Evolutionary conservation across 2,797 vertebrate genomes (phyloP), one percentile per base, ranked within the genome.

Genomic region (Geotrypetes seraphini): DNA sequence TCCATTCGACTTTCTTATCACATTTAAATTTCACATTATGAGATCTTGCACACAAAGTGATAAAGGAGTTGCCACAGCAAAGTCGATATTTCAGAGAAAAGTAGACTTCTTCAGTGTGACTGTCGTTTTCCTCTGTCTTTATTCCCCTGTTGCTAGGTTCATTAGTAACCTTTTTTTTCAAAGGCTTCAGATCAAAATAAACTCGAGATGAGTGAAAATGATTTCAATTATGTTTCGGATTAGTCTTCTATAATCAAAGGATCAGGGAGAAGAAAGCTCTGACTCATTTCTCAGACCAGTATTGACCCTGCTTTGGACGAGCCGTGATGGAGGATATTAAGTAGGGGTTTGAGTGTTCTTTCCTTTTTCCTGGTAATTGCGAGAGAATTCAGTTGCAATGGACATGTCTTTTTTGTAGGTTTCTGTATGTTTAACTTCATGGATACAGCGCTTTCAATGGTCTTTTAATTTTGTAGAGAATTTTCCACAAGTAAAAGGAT

Each of bases 121-220:
- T n/a, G n/a, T 14, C 13, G 6, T 27, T 9, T 13, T 2, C 14
- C 9, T 9, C 12, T 17, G n/a, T n/a, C 12, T n/a, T 8, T 24
- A 31, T 38, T 19, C 24, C 8, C 2, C 26, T 10, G 13, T 3
- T n/a, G 7, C 2, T 2, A n/a, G n/a, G 28, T 9, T 8, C 21
- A 15, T 38, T 35, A 32, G 34, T 32, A 44, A 41, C 6, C 16
- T 44, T 48, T 28, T n/a, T n/a, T 37, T 16, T 7, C 28, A 35
- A 21, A 34, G 3, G 3, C 18, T 12, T 34, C 20, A n/a, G 19
- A 22, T 8, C 25, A 7, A 43, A 19, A 40, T 16, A 10, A 2
- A 13, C 15, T 12, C 31, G 26, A 26, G 11, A 19, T 26, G 8
- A 27, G 11, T 14, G 7, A 16, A 8, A 15, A 41, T 23, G 13